These are phyloP conservation scores for Priocnemis perturbator DNA, from an alignment of 2,888 invertebrate genomes.

Conservation along the genomic window DNA sequence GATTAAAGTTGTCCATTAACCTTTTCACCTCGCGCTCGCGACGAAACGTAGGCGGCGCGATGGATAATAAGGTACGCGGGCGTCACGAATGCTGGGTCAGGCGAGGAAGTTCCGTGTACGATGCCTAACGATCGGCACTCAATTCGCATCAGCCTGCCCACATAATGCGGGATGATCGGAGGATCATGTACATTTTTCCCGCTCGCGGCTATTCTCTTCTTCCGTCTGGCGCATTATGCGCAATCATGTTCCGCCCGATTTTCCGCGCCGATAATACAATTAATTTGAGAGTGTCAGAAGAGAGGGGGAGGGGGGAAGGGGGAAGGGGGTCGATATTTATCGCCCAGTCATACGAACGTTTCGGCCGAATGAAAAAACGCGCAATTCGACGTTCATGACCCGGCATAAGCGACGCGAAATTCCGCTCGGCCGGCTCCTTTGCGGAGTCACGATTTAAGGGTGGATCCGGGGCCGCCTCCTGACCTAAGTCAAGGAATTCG, in stretches of 20 bases:
- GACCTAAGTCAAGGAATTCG: conserved; percentile 21
- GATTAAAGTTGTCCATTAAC: conserved; percentile 52
- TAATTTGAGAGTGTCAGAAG: conserved; percentile 1
- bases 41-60: conserved; percentile 35
- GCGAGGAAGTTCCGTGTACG: no score
- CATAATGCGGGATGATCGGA: no score
- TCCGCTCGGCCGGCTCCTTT: no score
- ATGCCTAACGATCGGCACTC: no score
- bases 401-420: no score
- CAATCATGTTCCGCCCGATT: not conserved
- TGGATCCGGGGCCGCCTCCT: conserved; percentile 7
- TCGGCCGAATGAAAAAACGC: not conserved
- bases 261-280: not conserved
- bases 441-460: no score
- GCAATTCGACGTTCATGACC: not conserved
- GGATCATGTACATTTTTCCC: no score
- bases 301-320: no score
- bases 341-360: not conserved
- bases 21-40: conserved; percentile 34
- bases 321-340: not conserved
- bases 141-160: no score
- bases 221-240: no score
- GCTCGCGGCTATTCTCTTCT: no score
- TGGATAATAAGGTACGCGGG: conserved; percentile 19
- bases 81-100: not conserved